Evolutionary conservation across 1,140 invertebrate species (phyloP), one percentile per base, ranked within the genome.

Genomic region (Centruroides sculpturatus): DNA sequence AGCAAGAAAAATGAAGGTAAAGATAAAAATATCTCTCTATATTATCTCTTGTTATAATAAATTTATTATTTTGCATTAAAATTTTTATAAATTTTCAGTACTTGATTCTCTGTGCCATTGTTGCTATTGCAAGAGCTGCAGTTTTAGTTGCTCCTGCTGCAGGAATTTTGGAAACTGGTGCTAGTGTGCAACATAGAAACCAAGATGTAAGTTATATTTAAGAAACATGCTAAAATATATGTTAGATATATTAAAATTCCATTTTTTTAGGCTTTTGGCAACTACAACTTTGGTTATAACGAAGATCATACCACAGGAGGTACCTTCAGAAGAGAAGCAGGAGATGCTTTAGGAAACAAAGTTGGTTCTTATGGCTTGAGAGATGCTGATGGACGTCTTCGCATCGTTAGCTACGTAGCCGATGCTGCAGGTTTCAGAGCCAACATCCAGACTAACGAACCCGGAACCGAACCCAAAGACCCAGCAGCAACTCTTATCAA

Each of bases 371-470:
- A 70, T 51, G 66, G 66, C 34, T 57, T 70, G 1, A 53, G 68
- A 41, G 69, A 68, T 50, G 61, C 64, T 52, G 69, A 70, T 60
- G 69, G 69, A 3, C 64, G 68, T 10, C 35, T 65, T 4, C 60
- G 69, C 47, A 59, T 66, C 11, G 70, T 71, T 47, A 69, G 70
- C 63, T 71, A 71, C 55, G 61, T 71, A 50, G 70, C 70, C 41
- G 70, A 71, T 59, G 63, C 58, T 41, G 65, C 50, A 41, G 68
- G 69, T 49, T 71, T 69, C 59, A 62, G 68, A 5, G 69, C 66
- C 56, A 52, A 58, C n/a, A 66, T 67, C 46, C 60, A 64, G 34
- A 66, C 66, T 12, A 68, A 67, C 35, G 66, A 68, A 53, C 64
- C 55, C 10, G 64, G 61, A 23, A 62, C 59, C 36, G 59, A 60